Base-by-base conservation (phyloP, 2,888 invertebrate genomes). In the Lordiphosa fenestrarum region DNA sequence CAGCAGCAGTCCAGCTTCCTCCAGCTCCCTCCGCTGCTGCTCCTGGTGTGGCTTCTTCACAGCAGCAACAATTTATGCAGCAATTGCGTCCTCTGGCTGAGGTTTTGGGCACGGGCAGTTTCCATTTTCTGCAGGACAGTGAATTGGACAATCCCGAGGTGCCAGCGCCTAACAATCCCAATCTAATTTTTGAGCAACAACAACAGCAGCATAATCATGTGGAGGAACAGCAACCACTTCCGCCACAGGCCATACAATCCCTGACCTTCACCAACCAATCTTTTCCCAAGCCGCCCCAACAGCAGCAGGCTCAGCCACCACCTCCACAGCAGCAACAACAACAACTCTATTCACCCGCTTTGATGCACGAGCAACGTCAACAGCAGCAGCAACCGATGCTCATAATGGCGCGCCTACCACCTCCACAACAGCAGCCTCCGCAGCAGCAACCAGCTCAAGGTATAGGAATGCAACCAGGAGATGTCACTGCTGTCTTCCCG, bases 251-350 rank as follows among this genome's bases (percentile, higher is more conserved):
- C 55, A 95, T 96, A 85, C 94, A 95, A 21, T 93, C 94, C 25
- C 95, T 95, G 90, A 96, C 95, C 41, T 96, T 94, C 89, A 96
- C 95, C 53, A 96, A 96, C 90, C 95, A 95, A 87, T 94, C 93
- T 86, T 96, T 93, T 88, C 91, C 63, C 21, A 63, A 64, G 12
- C 63, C 92, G 63, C 90, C 90, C 59, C 86, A 87, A 51, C 83
- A 78, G 48, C 83, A 72, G 37, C 76, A 41, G 41, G 23, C 15
- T 9, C 67, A 69, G 5, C 71, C 69, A 23, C 73, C 75, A 5
- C 58, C 59, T 7, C 73, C 72, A 9, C 70, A 71, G 41, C 84
- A 73, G 39, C 86, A 73, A 15, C 83, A 67, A 5, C 84, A 74
- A 39, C 70, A 80, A 52, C 69, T 87, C 9, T 87, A 84, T 58